Base-by-base conservation (phyloP, 1,140 invertebrate species). In the Aphelenchoides besseyi region DNA sequence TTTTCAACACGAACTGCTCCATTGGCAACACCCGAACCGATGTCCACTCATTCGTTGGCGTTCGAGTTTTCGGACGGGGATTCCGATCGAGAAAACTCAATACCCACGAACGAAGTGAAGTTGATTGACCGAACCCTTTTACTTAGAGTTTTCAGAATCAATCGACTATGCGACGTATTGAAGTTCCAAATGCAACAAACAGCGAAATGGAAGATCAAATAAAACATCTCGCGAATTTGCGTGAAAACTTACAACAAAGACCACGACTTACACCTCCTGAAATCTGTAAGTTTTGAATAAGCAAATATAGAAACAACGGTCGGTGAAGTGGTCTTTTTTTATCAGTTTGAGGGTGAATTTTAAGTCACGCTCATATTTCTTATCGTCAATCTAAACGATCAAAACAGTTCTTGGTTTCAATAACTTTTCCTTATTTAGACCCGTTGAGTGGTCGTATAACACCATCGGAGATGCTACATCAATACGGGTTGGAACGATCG, bases 401-500 rank as follows among this genome's bases (percentile, higher is more conserved):
- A 8, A 41, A 41, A 41, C 37, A 12, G 18, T 59, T 59, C 16
- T 59, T 30, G 29, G 16, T 59, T 59, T 59, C 29, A 28, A 59
- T 59, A 18, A 28, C 18, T 66, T 66, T 28, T 30, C 26, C 30
- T 37, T 29, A n/a, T 16, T 66, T 32, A 37, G 63, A 12, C 12
- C 63, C 63, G n/a, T 3, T 35, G 23, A 66, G 63, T 8, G 69
- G 69, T 1, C 68, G 69, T 16, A 55, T 32, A 3, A 48, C 69
- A 1, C 69, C 69, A 2, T 30, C 35, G 2, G 69, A 70, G 37
- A 66, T 70, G 54, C 30, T 29, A 3, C 33, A 69, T 48, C 69
- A 68, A 16, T 68, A 63, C 29, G 69, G 69, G 12, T 68, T 70
- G 29, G 69, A 70, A 67, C 26, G 69, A 32, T 71, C 68, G n/a